Conservation (phyloP, 2,888 invertebrate genomes). For the Rotaria socialis region DNA sequence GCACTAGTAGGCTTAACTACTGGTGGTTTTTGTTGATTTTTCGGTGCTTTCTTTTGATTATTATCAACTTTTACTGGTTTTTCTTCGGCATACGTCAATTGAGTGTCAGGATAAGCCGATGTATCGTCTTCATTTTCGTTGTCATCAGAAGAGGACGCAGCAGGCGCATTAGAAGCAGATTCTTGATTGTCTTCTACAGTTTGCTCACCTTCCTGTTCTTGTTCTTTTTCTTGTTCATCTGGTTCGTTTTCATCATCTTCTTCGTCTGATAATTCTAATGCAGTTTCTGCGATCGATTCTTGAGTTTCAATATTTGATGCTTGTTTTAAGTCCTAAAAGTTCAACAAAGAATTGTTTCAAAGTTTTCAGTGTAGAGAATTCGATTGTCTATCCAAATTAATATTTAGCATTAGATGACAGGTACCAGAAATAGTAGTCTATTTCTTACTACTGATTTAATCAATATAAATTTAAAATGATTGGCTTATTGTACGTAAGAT, state of each 20-base stretch:
- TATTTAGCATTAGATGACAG: no score
- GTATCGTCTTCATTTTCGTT: slow-evolving; percentile 13
- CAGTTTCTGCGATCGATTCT: slow-evolving; percentile 17
- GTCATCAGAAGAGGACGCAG: neutral
- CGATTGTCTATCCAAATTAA: no score
- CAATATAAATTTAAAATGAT: no score
- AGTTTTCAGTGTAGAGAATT: no score
- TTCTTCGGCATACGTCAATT: neutral
- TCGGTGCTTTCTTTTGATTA: neutral
- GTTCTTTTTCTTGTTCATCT: neutral
- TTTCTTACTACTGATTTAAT: no score
- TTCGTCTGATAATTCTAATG: slow-evolving; percentile 37
- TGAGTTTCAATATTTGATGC: neutral
- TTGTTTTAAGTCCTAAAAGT: neutral
- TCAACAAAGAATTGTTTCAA: no score
- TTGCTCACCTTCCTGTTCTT: neutral
- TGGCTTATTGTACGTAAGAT: no score
- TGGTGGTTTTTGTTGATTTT: neutral
- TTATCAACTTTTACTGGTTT: neutral
- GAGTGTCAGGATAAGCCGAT: slow-evolving; percentile 17
- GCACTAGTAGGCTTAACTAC: neutral
- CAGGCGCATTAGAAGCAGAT: neutral
- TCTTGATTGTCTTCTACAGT: neutral
- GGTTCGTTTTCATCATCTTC: slow-evolving; percentile 28
- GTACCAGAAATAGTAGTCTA: no score